Evolutionary conservation across 1,140 invertebrate genomes (phyloP), one percentile per base, ranked within the genome.

Genomic region (Drosophila subobscura): DNA sequence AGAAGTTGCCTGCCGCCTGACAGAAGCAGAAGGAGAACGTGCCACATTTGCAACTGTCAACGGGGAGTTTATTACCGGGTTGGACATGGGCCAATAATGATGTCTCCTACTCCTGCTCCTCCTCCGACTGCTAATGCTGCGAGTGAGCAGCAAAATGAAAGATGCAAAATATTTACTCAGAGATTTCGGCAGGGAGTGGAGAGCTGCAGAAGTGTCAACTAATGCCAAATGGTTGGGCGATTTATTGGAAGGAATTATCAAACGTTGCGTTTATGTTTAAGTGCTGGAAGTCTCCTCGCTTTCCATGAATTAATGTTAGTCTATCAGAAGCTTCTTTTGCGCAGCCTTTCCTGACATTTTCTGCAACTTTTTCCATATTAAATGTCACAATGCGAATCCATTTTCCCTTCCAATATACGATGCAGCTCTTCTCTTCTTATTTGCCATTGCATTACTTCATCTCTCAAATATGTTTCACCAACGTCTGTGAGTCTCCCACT

Each of bases 31-130:
- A 10, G 33, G 40, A 37, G 40, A 41, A 37, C 54, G 25, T 74
- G 77, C 77, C 72, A 81, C 81, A 88, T 86, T 86, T 86, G 78
- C 81, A 88, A 86, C 81, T 86, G 81, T 86, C 81, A 86, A 81
- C 81, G 71, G 63, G 27, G 59, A 81, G 60, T 79, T 84, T 72
- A 75, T 79, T 85, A 68, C 81, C 81, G 84, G 84, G 85, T 86
- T 86, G 81, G 81, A 88, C 73, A 64, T 46, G 55, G 65, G 83
- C 81, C 81, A 86, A 86, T 81, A 86, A 83, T 68, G 57, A 75
- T 61, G 64, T 59, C 23, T 37, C n/a, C 12, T 6, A n/a, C 29
- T 45, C 14, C 29, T 45, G 22, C 12, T 20, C 16, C 16, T 20
- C 16, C 16, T 20, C 1, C 16, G 16, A 20, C 16, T 20, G 16